Evolutionary conservation across 2,113 vertebrate species (phyloP), one percentile per base, ranked within the genome.

Genomic region (Triplophysa siluroides): DNA sequence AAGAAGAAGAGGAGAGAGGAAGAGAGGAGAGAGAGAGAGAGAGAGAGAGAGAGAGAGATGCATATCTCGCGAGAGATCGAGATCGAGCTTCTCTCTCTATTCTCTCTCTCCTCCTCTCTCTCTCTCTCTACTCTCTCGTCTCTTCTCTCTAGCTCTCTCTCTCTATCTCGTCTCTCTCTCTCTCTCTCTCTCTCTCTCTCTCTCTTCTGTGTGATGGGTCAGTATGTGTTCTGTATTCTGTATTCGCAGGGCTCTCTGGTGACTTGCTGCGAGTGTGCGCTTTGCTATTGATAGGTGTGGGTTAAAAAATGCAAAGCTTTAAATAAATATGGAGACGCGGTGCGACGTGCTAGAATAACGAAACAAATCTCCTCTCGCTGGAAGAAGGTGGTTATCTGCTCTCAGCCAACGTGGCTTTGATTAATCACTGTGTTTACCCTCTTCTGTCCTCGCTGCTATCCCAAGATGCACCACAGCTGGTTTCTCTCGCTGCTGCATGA

Each of bases 351-450:
- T 67, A 1, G 26, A 60, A 14, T 13, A 78, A 67, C 2, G 2
- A 69, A 69, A 52, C 10, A 76, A 29, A 52, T 52, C 23, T 52
- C 18, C 43, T 19, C 62, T 52, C 11, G 13, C 2, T 21, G 7
- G 23, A 76, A 52, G 26, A 58, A 60, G 16, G 38, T 45, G 41
- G 58, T 63, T 75, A 75, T 75, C 58, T 47, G 8, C 38, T 61
- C 62, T 75, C 41, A 63, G 21, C 66, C 65, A 60, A 23, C 24
- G 11, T 74, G 50, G 29, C 69, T 80, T 74, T 80, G 78, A 80
- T 80, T 73, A 74, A 74, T 74, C 21, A 74, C 61, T 56, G 33
- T 64, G 61, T 80, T 80, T 80, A 72, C 62, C 33, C 62, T 58
- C 33, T 16, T 19, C 45, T 80, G 45, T 54, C 47, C 43, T 69